Evolutionary conservation across 1,140 invertebrate species (phyloP).

Genomic region (Latrodectus geometricus): DNA sequence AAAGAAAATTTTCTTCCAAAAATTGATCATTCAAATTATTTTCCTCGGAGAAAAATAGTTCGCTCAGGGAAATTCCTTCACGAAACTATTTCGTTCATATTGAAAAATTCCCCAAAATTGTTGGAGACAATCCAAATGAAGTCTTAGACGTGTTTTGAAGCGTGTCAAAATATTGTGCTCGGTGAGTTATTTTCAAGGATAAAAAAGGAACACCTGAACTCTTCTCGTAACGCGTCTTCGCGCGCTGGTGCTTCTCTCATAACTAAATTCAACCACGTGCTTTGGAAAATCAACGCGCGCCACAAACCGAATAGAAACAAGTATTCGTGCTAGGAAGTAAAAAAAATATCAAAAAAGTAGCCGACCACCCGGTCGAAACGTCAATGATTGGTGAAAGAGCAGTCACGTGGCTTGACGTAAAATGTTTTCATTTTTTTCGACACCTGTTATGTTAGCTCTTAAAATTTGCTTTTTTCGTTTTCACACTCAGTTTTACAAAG

Average conservation of each 20-base stretch:
- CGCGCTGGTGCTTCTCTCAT: slow-evolving; percentile 28
- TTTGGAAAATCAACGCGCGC: slow-evolving; percentile 52
- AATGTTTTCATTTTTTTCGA: neutral
- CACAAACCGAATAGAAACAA: slow-evolving; percentile 49
- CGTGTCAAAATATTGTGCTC: slow-evolving; percentile 6
- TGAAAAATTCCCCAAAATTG: slow-evolving; percentile 1
- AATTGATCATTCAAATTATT: neutral
- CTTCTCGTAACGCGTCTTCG: slow-evolving; percentile 11
- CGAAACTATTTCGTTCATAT: neutral
- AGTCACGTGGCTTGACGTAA: slow-evolving; percentile 34
- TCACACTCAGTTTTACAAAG: neutral
- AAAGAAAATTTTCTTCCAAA: too few species aligned
- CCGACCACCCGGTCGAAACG: slow-evolving; percentile 53
- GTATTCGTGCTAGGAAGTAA: slow-evolving; percentile 15
- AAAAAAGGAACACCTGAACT: neutral
- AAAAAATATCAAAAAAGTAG: neutral
- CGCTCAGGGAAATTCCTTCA: neutral
- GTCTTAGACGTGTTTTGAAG: neutral
- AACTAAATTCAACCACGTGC: slow-evolving; percentile 58
- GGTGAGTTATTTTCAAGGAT: neutral
- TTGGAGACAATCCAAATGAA: neutral
- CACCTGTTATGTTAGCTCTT: neutral
- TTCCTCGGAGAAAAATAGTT: neutral
- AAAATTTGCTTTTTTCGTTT: neutral
- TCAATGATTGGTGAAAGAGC: slow-evolving; percentile 21